Base-by-base conservation (phyloP, 2,888 invertebrate genomes). In the Nycteola revayana region DNA sequence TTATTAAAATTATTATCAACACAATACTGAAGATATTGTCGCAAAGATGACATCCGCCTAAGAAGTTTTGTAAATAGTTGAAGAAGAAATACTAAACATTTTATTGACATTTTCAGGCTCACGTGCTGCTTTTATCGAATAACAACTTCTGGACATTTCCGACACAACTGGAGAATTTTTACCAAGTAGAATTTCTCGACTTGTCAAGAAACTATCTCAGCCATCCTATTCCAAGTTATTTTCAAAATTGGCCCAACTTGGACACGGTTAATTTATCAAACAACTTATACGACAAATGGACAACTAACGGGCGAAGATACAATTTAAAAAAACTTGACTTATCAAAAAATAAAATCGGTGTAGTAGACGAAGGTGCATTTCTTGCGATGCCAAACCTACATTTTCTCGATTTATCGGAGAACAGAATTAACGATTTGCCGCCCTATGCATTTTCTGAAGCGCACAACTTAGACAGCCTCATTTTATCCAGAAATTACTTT, bases 401-500 rank as follows among this genome's bases (percentile, higher is more conserved):
- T 31, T 75, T 75, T 14, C 70, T 95, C 8, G 93, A 95, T 70
- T 75, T 95, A 56, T 93, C 94, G 0, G 91, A 90, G 57, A 95
- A 95, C 66, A 90, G 91, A 69, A 84, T 95, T 29, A 79, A 89
- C 7, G 68, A 82, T 10, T 66, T 95, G 39, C 88, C 91, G 41
- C 67, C 88, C 1, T 83, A 84, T 25, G 76, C 91, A 1, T 93
- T 95, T 58, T 71, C 78, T 3, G 81, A 89, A 29, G 91, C 91
- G 36, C 79, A 85, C 10, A 87, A 89, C 20, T 75, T 95, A 24
- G 88, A 87, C 25, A 78, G 77, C 6, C 75, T 95, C 23, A 91
- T 92, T 65, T 71, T 95, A 40, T 93, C 93, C 9, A 87, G 91
- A 60, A 94, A 93, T 69, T 91, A 91, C 48, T 84, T 94, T 41